These are phyloP conservation scores for Drosophila lowei DNA, from an alignment of 1,140 invertebrate species.

Conservation along the genomic window DNA sequence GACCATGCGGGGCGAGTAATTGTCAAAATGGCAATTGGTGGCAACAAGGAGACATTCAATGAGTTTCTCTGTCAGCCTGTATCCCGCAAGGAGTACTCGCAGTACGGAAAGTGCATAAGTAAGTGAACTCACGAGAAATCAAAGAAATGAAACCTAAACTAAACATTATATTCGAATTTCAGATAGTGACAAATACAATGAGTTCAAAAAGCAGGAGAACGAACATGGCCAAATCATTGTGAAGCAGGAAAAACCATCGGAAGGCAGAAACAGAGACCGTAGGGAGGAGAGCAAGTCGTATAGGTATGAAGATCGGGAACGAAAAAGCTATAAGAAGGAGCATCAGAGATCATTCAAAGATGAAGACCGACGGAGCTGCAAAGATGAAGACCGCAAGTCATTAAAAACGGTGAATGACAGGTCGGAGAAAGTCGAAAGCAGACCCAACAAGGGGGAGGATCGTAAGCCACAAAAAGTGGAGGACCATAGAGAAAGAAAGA, in stretches of 20 bases:
- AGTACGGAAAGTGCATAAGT: constrained; percentile 92
- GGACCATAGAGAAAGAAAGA: constrained; percentile 1
- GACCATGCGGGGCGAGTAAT: constrained; percentile 92
- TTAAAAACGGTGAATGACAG: constrained; percentile 14
- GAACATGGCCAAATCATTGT: constrained; percentile 75
- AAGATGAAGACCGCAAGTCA: constrained; percentile 33
- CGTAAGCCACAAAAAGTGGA: background rate
- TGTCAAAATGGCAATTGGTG: constrained; percentile 90
- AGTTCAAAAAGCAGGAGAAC: constrained; percentile 86
- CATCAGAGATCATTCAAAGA: constrained; percentile 22
- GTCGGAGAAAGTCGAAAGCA: constrained; percentile 13
- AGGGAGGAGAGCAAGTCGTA: constrained; percentile 29
- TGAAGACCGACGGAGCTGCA: constrained; percentile 22
- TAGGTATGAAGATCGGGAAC: constrained; percentile 7
- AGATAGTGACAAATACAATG: constrained; percentile 88
- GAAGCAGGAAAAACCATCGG: constrained; percentile 51
- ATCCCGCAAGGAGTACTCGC: constrained; percentile 89
- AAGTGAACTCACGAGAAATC: constrained; percentile 81
- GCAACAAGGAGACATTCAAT: constrained; percentile 88
- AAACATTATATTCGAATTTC: constrained; percentile 51
- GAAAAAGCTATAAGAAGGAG: constrained; percentile 30
- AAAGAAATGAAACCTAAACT: constrained; percentile 1
- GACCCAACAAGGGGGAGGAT: constrained; percentile 12
- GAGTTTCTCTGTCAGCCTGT: constrained; percentile 91
- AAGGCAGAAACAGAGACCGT: constrained; percentile 23